Base-by-base conservation (phyloP, 2,113 vertebrate species). In the Leucosticte australis region DNA sequence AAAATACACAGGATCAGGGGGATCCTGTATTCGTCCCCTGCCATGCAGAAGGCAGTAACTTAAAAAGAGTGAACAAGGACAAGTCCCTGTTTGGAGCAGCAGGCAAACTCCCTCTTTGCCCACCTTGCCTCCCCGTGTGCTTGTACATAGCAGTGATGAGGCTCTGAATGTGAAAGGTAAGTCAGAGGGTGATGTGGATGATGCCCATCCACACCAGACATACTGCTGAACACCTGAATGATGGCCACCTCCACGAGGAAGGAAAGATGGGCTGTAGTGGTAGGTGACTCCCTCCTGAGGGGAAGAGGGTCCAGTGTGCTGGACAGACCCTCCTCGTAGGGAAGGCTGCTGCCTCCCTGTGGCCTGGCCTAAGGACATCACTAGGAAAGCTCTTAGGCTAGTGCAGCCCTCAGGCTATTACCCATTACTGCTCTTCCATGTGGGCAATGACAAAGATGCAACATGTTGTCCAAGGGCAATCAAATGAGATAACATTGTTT, bases 331-430 rank as follows among this genome's bases (percentile, higher is more conserved):
- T 63, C 9, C 27, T 63, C 0, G 0, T 13, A 27, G 47, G 63
- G 35, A 47, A 33, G 31, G 33, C 31, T 37, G 42, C 63, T 77
- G 18, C 11, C 35, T 70, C 22, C 33, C 35, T 62, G 18, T 0
- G 1, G 7, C 63, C 42, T 42, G 27, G 12, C 10, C 20, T 83
- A 17, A 69, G 63, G 15, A 35, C 22, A 35, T 23, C 27, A 2
- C n/a, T 15, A 31, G 30, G 41, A 76, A 53, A 83, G 31, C 18
- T 44, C 35, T 42, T 18, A 27, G n/a, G 17, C 12, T 5, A 4
- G 30, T 16, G 20, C 18, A 62, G 41, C 35, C 15, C 49, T 42
- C 0, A 0, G 35, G 8, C 35, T 37, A 3, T 55, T 42, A 11
- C 26, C 39, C 14, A 4, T 41, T 55, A 23, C 21, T 69, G 17